phyloP scores from a whole-genome alignment of 2,797 vertebrate genomes.

The Petrocephalus schoutedeni region DNA sequence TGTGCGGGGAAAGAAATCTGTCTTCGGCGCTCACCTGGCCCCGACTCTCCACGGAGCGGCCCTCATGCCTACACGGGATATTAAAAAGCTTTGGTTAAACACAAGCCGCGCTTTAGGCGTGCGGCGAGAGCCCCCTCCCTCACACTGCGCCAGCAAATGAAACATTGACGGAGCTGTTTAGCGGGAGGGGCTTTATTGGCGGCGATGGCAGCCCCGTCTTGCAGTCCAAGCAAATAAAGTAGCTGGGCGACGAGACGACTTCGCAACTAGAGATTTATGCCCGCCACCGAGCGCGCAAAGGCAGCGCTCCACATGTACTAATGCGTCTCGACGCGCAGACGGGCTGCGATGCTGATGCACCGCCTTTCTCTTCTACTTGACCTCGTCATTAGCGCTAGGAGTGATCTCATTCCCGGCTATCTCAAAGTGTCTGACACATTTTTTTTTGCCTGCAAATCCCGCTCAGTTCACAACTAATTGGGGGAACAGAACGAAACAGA shows the following conservation, averaged over 20 bases:
- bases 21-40: slow-evolving; percentile 13
- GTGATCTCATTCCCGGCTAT: slow-evolving; percentile 73
- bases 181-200: slow-evolving; percentile 20
- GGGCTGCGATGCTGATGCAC: slow-evolving; percentile 12
- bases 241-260: neutral
- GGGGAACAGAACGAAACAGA: slow-evolving; percentile 40
- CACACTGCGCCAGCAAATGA: slow-evolving; percentile 28
- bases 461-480: slow-evolving; percentile 58
- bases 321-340: slow-evolving; percentile 3
- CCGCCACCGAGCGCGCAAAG: slow-evolving; percentile 3
- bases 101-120: slow-evolving; percentile 19
- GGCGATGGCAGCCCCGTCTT: neutral
- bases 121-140: slow-evolving; percentile 12
- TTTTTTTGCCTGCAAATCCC: slow-evolving; percentile 61
- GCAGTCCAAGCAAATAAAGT: slow-evolving; percentile 12
- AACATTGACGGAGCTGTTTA: slow-evolving; percentile 23
- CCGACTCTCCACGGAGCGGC: slow-evolving; percentile 3
- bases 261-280: slow-evolving; percentile 1
- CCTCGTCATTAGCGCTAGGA: slow-evolving; percentile 70
- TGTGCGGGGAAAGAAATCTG: neutral
- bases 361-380: slow-evolving; percentile 66
- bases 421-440: slow-evolving; percentile 64
- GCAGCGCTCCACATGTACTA: neutral
- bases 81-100: slow-evolving; percentile 28
- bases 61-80: slow-evolving; percentile 27